phyloP scores from a whole-genome alignment of 2,113 vertebrate genomes.

The Phaethon lepturus region DNA sequence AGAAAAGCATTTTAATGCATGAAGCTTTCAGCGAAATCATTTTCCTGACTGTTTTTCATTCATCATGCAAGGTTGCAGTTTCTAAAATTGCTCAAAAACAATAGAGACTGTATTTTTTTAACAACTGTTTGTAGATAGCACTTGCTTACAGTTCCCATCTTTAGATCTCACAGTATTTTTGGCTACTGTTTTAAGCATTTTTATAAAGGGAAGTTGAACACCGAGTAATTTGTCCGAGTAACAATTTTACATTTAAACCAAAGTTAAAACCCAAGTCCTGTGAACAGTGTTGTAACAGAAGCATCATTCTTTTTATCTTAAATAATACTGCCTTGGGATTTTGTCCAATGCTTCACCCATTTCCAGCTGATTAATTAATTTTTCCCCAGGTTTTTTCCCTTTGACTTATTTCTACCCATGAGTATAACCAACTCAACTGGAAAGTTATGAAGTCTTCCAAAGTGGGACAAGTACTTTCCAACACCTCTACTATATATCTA shows the following conservation, averaged over 20 bases:
- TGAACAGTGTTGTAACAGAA: not conserved
- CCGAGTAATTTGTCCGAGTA: not conserved
- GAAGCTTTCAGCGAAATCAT: not conserved
- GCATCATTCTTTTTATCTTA: not conserved
- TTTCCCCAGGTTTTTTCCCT: not conserved
- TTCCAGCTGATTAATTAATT: not conserved
- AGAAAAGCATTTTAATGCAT: not conserved
- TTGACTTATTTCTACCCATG: not conserved
- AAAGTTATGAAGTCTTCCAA: not conserved
- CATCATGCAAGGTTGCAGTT: not conserved
- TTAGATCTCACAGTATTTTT: not conserved
- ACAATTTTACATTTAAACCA: not conserved
- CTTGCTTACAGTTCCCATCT: not conserved
- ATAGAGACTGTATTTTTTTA: not conserved
- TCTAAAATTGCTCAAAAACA: not conserved
- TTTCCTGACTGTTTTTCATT: not conserved
- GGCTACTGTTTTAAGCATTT: not conserved
- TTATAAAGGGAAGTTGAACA: not conserved
- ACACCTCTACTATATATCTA: not conserved
- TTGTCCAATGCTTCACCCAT: not conserved
- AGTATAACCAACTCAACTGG: not conserved
- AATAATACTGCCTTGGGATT: not conserved
- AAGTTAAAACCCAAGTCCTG: not conserved
- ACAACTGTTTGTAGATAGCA: not conserved
- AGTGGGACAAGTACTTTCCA: not conserved